Conservation (phyloP, 2,888 invertebrate species). For the Adela reaumurella region DNA sequence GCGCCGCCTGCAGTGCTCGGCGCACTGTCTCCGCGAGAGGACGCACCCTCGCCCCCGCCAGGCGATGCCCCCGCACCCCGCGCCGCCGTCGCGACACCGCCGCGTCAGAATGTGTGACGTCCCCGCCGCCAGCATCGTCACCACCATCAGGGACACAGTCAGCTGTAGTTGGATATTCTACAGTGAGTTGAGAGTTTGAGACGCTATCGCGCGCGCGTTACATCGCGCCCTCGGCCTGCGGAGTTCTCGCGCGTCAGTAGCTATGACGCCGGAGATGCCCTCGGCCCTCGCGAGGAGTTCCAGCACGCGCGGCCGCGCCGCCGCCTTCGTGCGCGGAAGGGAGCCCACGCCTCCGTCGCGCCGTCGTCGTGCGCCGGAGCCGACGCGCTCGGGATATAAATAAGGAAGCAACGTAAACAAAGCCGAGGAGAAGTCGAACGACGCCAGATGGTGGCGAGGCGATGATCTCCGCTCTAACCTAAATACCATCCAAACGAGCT, state of each 20-base stretch:
- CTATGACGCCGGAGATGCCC: slow-evolving; percentile 13
- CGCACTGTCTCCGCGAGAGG: slow-evolving; percentile 35
- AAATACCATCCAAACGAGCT: neutral
- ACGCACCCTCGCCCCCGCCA: slow-evolving; percentile 22
- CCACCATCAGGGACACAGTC: slow-evolving; percentile 62
- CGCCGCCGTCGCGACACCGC: slow-evolving; percentile 32
- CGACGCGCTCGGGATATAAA: neutral
- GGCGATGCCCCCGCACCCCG: slow-evolving; percentile 40
- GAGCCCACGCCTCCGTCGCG: too few species aligned
- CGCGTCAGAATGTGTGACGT: slow-evolving; percentile 33
- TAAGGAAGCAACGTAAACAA: neutral
- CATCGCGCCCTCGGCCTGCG: slow-evolving; percentile 8
- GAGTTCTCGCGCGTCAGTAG: slow-evolving; percentile 9
- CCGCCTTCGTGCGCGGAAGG: too few species aligned
- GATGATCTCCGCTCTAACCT: neutral
- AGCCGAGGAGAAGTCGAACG: neutral
- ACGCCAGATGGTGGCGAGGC: neutral
- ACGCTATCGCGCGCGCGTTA: neutral
- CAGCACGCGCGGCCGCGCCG: slow-evolving; percentile 19
- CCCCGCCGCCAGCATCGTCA: slow-evolving; percentile 57
- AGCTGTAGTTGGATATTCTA: slow-evolving; percentile 76
- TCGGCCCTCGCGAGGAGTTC: slow-evolving; percentile 19
- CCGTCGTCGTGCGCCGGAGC: too few species aligned
- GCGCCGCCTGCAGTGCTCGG: slow-evolving; percentile 30
- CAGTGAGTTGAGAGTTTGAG: slow-evolving; percentile 48